Base-by-base conservation (phyloP, 1,140 invertebrate species). In the Rhagoletis zephyria region DNA sequence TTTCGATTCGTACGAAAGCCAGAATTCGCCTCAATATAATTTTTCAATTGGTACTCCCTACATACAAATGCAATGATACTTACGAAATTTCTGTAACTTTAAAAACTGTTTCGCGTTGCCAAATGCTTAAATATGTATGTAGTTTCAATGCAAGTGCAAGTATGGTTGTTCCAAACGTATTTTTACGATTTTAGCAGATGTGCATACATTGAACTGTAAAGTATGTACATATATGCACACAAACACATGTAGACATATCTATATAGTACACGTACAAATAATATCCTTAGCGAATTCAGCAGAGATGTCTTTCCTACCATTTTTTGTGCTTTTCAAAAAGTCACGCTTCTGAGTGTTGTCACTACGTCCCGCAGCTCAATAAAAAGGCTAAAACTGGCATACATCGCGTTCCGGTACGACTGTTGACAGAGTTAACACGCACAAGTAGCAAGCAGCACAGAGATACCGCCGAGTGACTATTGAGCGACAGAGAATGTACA, bases 361-460 rank as follows among this genome's bases (percentile, higher is more conserved):
- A 56, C 74, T 77, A 10, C 64, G 30, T 42, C 64, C 48, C 16
- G 19, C 51, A 81, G 74, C 74, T 81, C 74, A 81, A 81, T 81
- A 81, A 81, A 81, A 81, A 51, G 74, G 45, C 48, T 81, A 5
- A 30, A 56, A 59, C 48, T 81, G 48, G 10, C 74, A 81, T 56
- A 56, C n/a, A n/a, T 81, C 19, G 74, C 48, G 74, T 81, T 56
- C 9, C 48, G 19, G n/a, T n/a, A 81, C 48, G 48, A 42, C 74
- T 56, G 74, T 81, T 81, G 74, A 81, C 74, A 81, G 48, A 81
- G 74, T 9, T 81, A 48, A 81, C 74, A 81, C 48, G 48, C 19
- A 48, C 74, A 56, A 56, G 74, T 19, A 30, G 6, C n/a, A 81
- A 30, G 45, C n/a, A 59, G 30, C 5, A 42, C 42, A 5, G 10